These are phyloP conservation scores for Iselma pallidipennis DNA, from an alignment of 2,888 invertebrate genomes.

Conservation along the genomic window DNA sequence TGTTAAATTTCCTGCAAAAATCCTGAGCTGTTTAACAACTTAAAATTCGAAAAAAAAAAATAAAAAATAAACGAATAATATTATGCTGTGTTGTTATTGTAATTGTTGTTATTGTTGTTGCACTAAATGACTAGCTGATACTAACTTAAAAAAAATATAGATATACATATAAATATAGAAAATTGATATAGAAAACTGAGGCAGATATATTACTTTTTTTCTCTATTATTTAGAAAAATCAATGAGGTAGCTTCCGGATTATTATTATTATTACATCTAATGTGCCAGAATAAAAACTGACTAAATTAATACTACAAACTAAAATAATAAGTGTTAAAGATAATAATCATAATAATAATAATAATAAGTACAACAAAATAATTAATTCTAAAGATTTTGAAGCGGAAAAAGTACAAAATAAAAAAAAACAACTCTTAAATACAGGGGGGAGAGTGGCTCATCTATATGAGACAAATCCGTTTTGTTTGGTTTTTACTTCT, in stretches of 20 bases:
- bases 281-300: conserved; percentile 31
- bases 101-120: conserved; percentile 30
- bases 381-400: conserved; percentile 11
- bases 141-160: conserved; percentile 18
- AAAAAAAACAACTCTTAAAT: conserved; percentile 13
- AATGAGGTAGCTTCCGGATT: conserved; percentile 41
- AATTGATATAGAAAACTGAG: conserved; percentile 41
- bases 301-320: conserved; percentile 25
- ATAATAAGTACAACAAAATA: conserved; percentile 27
- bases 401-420: conserved; percentile 7
- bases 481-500: too few relatives aligned
- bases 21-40: background rate
- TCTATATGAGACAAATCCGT: conserved; percentile 23
- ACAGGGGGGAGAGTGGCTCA: background rate
- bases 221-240: conserved; percentile 18
- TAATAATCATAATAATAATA: conserved; percentile 15
- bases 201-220: conserved; percentile 43
- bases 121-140: conserved; percentile 49
- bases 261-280: conserved; percentile 6
- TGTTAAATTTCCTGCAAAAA: background rate
- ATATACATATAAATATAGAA: background rate
- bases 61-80: too few relatives aligned
- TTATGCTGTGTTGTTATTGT: background rate
- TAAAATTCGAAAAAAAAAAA: too few relatives aligned
- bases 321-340: conserved; percentile 15